Evolutionary conservation across 2,113 vertebrate genomes (phyloP), one percentile per base, ranked within the genome.

Genomic region (Nyctibius bracteatus): DNA sequence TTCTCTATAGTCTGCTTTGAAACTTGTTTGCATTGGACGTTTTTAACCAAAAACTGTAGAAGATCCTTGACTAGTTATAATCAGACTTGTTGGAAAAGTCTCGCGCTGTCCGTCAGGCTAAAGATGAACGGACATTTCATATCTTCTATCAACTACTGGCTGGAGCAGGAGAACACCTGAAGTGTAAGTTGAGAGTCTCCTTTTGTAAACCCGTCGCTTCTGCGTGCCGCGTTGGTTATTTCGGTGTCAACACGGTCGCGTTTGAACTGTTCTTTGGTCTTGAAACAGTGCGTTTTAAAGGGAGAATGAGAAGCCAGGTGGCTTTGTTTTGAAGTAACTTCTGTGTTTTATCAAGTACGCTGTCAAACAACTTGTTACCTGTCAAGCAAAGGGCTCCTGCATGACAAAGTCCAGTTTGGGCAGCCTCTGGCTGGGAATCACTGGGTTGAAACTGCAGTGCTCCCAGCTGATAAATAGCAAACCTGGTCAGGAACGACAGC

Each of bases 71-170:
- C 98, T 62, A 5, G n/a, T 10, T 75, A 30, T 52, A 37, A 81
- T 62, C 97, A 99, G 99, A 99, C 96, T 88, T 99, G 96, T 94
- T 99, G 95, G 99, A 99, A 96, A 99, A 99, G 95, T 99, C 99
- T 75, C 99, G 99, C 12, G 99, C 99, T 41, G 99, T 99, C 62
- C 99, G 99, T 37, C 99, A 99, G 97, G 99, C 99, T 95, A 99
- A 99, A 98, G 99, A 99, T 66, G 99, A 99, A 75, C 96, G 99
- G 30, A 99, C 99, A 8, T 99, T 99, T 96, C 99, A 99, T 77
- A 98, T 99, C 95, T 99, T 99, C 97, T 99, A 99, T 88, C 99
- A 99, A 85, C 97, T 99, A 21, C 96, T 99, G 30, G 98, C 99
- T 37, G 99, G 99, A 62, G 99, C 99, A 46, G 99, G 99, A 72